A percentile compares a stretch with the other conserved stretches of the same genome.
phyloP scores from a whole-genome alignment of 1,140 invertebrate species.

The Epicauta chinensis region DNA sequence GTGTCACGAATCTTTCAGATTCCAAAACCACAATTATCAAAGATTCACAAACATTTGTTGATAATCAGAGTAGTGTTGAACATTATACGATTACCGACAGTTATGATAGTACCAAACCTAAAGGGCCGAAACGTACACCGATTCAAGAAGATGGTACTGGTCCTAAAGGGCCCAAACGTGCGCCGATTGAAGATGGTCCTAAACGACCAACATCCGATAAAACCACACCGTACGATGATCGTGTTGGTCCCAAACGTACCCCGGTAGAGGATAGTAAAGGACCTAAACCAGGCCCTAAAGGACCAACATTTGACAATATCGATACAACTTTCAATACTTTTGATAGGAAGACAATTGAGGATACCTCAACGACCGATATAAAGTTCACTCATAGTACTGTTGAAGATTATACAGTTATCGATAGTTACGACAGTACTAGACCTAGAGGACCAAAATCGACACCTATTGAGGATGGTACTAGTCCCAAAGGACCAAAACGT shows the following conservation, averaged over 20 bases:
- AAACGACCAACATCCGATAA: too few species aligned
- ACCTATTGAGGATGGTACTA: conserved; percentile 7
- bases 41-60: conserved; percentile 31
- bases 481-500: not conserved
- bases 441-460: not conserved
- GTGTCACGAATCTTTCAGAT: conserved; percentile 23
- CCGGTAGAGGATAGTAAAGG: not conserved
- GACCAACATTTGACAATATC: not conserved
- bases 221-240: too few species aligned
- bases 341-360: too few species aligned
- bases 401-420: conserved; percentile 9
- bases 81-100: conserved; percentile 25
- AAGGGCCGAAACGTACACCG: conserved; percentile 7
- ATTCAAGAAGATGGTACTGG: not conserved
- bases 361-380: too few species aligned
- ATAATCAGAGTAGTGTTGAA: conserved; percentile 24
- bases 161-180: not conserved
- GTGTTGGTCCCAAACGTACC: conserved; percentile 5
- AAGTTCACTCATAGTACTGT: not conserved
- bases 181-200: conserved; percentile 12
- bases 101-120: conserved; percentile 21
- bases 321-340: too few species aligned
- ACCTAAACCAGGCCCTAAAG: not conserved
- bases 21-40: conserved; percentile 28
- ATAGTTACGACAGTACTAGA: conserved; percentile 21